Percentiles rank a stretch among this genome's conserved stretches.
Conservation (phyloP, 2,113 vertebrate genomes). For the Cynopterus brachyotis region DNA sequence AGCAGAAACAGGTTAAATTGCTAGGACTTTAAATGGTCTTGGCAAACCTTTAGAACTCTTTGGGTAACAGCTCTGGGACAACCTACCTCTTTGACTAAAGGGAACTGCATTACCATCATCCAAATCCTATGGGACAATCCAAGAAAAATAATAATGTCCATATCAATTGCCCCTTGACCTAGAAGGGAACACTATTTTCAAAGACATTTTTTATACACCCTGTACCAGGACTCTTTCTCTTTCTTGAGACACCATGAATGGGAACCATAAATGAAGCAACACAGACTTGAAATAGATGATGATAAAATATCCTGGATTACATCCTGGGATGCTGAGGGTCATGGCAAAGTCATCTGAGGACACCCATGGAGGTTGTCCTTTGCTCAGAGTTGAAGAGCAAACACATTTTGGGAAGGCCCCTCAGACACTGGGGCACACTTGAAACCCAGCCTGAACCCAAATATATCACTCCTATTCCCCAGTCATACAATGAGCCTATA, state of each 20-base stretch:
- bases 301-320: too few relatives aligned
- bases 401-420: not conserved
- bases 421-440: not conserved
- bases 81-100: not conserved
- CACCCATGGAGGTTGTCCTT: not conserved
- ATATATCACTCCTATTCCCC: constrained; percentile 26
- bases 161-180: not conserved
- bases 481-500: constrained; percentile 39
- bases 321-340: not conserved
- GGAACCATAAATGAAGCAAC: not conserved
- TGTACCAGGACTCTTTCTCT: not conserved
- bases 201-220: not conserved
- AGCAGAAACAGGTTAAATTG: not conserved
- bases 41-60: not conserved
- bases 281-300: not conserved
- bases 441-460: constrained; percentile 52
- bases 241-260: not conserved
- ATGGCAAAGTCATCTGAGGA: not conserved
- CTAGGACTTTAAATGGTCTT: not conserved
- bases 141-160: not conserved
- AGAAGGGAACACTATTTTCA: not conserved
- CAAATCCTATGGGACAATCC: not conserved
- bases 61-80: not conserved
- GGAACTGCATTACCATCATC: not conserved
- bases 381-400: not conserved